Base-by-base conservation (phyloP, 2,797 vertebrate species). In the Clarias pachynema region DNA sequence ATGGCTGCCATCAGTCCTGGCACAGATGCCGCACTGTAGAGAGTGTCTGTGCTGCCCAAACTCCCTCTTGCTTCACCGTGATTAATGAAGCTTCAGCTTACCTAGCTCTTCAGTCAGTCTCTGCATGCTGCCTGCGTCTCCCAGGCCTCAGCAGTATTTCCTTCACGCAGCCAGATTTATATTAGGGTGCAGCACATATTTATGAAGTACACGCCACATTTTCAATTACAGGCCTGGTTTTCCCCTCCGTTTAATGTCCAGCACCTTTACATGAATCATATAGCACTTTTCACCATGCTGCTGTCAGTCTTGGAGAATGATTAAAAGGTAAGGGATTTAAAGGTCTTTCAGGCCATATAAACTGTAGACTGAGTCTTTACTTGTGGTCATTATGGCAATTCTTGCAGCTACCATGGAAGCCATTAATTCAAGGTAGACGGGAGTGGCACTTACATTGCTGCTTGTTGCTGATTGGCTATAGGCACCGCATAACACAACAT, bases 61-160 rank as follows among this genome's bases (percentile, higher is more conserved):
- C 82, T 89, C 86, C 85, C 87, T 86, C 86, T 88, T 86, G 81
- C 85, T 84, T 90, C 88, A 87, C 34, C 9, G 68, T 90, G 89
- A 89, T 90, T 90, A 87, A 90, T 88, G 89, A 81, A 88, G 79
- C 66, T 86, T 79, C 84, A 77, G 60, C 65, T 77, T 77, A 86
- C 87, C 73, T 60, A 86, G 85, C 85, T 85, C 82, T 82, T 90
- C 87, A 86, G 80, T 88, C 89, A 57, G 82, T 85, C 87, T 90
- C 86, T 69, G 31, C n/a, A 84, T 86, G 80, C 86, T 31, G 69
- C 56, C 82, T 82, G 84, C 56, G 59, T 86, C 87, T 89, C 85
- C 73, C 79, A 68, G 83, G 72, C 87, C 82, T 80, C 82, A 37
- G 84, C 85, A 49, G 78, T 86, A 87, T 89, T 89, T 88, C 86